These are phyloP conservation scores for Heteractis magnifica DNA, from an alignment of 92 coral and sea anemone genomes.

Conservation along the genomic window DNA sequence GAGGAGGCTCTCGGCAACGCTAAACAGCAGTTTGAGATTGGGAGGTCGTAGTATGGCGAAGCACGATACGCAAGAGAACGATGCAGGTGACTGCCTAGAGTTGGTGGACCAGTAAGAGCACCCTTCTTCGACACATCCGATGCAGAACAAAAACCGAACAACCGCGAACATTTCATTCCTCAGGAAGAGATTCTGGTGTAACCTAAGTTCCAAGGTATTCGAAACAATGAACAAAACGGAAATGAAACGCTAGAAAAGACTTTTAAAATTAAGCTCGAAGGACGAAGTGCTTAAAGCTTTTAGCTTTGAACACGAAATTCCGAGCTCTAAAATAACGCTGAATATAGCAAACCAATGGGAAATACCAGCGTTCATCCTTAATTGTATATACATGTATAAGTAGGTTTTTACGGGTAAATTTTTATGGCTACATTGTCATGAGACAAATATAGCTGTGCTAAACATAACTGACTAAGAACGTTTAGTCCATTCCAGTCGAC, in stretches of 20 bases:
- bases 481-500: background rate
- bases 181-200: too few relatives aligned
- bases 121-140: background rate
- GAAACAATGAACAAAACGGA: too few relatives aligned
- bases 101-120: constrained; percentile 29
- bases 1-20: constrained; percentile 34
- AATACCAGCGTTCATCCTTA: background rate
- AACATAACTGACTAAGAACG: background rate
- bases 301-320: too few relatives aligned
- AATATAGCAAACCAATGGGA: too few relatives aligned
- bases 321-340: too few relatives aligned
- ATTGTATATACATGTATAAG: background rate
- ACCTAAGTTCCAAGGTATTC: too few relatives aligned
- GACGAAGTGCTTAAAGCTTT: too few relatives aligned
- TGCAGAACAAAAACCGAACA: background rate
- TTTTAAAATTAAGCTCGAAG: too few relatives aligned
- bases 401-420: background rate
- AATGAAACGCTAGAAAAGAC: too few relatives aligned
- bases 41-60: constrained; percentile 3
- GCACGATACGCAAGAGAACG: constrained; percentile 34
- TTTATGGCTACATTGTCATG: background rate
- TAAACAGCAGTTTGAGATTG: constrained; percentile 40
- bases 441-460: background rate
- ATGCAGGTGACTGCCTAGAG: constrained; percentile 39
- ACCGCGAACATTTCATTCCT: background rate